These are phyloP conservation scores for Nemurella pictetii DNA, from an alignment of 2,888 invertebrate species.

Conservation along the genomic window DNA sequence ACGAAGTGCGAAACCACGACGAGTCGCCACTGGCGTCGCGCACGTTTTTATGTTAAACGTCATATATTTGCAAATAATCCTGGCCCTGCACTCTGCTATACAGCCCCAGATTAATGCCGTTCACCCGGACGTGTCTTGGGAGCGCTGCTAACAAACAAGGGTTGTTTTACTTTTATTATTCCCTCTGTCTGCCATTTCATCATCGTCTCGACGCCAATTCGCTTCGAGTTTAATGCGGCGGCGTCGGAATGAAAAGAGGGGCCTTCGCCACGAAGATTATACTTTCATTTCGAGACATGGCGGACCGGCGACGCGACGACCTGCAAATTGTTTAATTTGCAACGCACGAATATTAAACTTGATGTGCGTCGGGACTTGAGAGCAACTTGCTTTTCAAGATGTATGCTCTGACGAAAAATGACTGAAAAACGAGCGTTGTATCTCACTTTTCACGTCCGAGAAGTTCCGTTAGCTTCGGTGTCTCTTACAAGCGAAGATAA, in stretches of 20 bases:
- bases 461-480: too few relatives aligned
- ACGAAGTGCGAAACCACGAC: background rate
- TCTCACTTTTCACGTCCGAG: too few relatives aligned
- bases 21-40: background rate
- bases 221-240: background rate
- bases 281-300: background rate
- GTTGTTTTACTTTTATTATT: background rate
- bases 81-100: too few relatives aligned
- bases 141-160: background rate
- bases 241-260: background rate
- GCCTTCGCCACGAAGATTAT: background rate
- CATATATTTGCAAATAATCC: background rate
- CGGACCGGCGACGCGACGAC: background rate
- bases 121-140: background rate
- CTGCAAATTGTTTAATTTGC: background rate
- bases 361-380: background rate
- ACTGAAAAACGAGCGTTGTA: too few relatives aligned
- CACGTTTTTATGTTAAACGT: background rate
- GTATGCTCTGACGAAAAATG: too few relatives aligned
- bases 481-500: too few relatives aligned
- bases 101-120: background rate
- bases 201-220: background rate
- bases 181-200: background rate
- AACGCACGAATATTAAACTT: background rate
- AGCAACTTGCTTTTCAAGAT: too few relatives aligned